Percentiles rank a stretch among this genome's conserved stretches.
These are phyloP conservation scores for Nephila pilipes DNA, from an alignment of 1,140 invertebrate species.

Conservation along the genomic window DNA sequence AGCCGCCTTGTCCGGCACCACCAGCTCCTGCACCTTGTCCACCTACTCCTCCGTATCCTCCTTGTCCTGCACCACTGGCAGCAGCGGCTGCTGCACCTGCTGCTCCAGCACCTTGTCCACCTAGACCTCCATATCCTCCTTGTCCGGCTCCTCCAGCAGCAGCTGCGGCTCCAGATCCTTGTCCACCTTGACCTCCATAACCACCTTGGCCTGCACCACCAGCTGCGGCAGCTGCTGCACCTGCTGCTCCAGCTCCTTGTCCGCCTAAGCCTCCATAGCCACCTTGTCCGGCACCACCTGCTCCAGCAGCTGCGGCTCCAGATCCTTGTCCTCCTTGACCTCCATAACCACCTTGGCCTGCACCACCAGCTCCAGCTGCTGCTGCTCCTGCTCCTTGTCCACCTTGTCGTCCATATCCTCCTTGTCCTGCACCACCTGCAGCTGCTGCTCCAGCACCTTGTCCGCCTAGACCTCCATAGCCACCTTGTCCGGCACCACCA, in stretches of 20 bases:
- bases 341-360: not conserved
- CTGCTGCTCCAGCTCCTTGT: not conserved
- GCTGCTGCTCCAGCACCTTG: not conserved
- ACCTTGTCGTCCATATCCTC: not conserved
- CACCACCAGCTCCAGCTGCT: not conserved
- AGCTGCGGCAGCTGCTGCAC: not conserved
- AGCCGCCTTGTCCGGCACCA: not conserved
- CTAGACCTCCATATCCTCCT: not conserved
- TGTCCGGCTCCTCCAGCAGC: not conserved
- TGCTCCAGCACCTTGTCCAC: no score
- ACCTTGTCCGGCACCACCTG: not conserved
- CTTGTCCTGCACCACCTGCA: not conserved
- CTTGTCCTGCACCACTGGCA: not conserved
- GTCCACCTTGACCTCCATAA: not conserved
- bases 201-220: no score
- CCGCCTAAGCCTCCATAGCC: not conserved
- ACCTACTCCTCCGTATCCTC: not conserved
- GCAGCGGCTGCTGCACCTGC: not conserved
- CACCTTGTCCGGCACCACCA: not conserved
- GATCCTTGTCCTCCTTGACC: not conserved
- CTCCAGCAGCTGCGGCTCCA: not conserved
- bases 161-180: not conserved
- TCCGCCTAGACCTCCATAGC: not conserved
- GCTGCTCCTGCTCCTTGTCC: not conserved
- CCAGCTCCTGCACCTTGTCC: not conserved